Conservation (phyloP, 2,797 vertebrate genomes). For the Sardinella longiceps region DNA sequence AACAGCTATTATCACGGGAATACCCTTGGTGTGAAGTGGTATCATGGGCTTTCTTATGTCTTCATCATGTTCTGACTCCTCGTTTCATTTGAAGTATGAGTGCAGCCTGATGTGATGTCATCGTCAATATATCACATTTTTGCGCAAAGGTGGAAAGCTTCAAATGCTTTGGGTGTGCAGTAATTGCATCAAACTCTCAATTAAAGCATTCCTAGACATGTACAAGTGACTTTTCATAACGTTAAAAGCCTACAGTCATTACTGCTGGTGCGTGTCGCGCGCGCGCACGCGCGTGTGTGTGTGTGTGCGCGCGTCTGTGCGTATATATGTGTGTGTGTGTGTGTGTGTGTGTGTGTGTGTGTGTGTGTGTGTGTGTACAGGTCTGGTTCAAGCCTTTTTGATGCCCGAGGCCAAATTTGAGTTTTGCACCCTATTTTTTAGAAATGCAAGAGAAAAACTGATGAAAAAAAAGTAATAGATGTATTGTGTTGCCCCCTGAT, state of each 20-base stretch:
- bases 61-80: conserved; percentile 25
- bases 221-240: background rate
- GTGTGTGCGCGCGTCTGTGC: background rate
- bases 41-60: background rate
- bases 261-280: too few relatives aligned
- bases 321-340: too few relatives aligned
- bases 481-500: too few relatives aligned
- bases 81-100: conserved; percentile 17
- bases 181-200: background rate
- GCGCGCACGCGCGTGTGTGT: too few relatives aligned
- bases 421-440: too few relatives aligned
- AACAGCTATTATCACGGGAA: conserved; percentile 46
- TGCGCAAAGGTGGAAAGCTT: background rate
- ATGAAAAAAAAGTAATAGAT: too few relatives aligned
- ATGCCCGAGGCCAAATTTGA: too few relatives aligned
- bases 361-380: background rate
- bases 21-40: background rate
- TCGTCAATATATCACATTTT: background rate
- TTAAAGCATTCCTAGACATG: background rate
- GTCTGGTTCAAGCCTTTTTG: too few relatives aligned
- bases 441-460: too few relatives aligned
- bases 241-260: too few relatives aligned
- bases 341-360: background rate
- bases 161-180: background rate
- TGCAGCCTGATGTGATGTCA: background rate